A percentile compares a stretch with the other conserved stretches of the same genome.
Conservation (phyloP, 2,113 vertebrate genomes). For the Pholis gunnellus region DNA sequence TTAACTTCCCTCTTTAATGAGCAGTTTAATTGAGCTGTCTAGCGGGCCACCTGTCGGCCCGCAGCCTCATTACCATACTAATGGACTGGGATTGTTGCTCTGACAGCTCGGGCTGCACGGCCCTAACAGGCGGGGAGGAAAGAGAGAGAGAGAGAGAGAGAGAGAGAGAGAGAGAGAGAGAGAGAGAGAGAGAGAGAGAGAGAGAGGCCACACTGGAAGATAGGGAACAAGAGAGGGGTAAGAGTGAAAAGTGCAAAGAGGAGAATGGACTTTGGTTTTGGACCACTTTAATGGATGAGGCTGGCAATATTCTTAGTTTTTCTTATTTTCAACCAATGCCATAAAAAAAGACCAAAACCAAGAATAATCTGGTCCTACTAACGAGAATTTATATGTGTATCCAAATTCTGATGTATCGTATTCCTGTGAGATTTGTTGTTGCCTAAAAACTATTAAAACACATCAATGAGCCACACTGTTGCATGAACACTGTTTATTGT, state of each 20-base stretch:
- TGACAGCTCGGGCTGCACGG: constrained; percentile 92
- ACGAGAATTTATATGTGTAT: not conserved
- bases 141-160: constrained; percentile 17
- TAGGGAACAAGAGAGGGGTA: constrained; percentile 9
- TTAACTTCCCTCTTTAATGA: constrained; percentile 99
- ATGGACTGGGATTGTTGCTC: constrained; percentile 97
- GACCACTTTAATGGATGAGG: not conserved
- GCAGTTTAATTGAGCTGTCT: constrained; percentile 99
- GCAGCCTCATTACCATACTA: constrained; percentile 99
- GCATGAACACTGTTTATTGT: not conserved
- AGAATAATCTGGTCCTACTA: not conserved
- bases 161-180: constrained; percentile 77
- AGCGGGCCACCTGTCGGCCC: constrained; percentile 99
- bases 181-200: constrained; percentile 80
- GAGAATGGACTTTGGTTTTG: constrained; percentile 9
- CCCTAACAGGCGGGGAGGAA: constrained; percentile 72
- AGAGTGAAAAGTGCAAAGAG: not conserved
- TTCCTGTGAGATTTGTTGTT: not conserved
- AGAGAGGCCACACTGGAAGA: constrained; percentile 41
- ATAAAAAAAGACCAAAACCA: not conserved
- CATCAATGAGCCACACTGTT: not conserved
- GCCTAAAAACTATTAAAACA: not conserved
- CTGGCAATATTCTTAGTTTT: not conserved
- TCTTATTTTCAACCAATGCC: not conserved
- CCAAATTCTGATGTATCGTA: not conserved